Base-by-base conservation (phyloP, 2,888 invertebrate species). In the Oxyteleia sp. region DNA sequence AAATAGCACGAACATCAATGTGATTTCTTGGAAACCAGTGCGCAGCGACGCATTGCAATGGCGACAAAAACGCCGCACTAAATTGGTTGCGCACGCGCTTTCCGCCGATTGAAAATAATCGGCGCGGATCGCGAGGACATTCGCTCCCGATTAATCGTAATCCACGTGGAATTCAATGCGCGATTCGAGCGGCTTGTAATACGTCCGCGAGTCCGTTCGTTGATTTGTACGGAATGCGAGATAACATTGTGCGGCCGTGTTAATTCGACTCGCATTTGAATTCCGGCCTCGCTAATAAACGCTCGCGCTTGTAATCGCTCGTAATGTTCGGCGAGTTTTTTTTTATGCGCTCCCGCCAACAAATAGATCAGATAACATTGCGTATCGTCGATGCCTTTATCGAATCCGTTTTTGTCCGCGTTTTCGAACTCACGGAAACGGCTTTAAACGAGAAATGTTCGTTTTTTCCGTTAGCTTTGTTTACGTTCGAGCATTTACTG, bases 101-200 rank as follows among this genome's bases (percentile, higher is more conserved):
- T 78, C 53, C 63, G 61, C 68, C 75, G 18, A 53, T 69, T 47
- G 76, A 32, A 72, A 76, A 74, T 74, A 69, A 68, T 79, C 68
- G 47, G 63, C 68, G 49, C 55, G 32, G 26, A 78, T 72, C 81
- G 84, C 83, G 84, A 69, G 80, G 71, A 85, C 84, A 84, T 82
- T 86, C 85, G 87, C 85, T 85, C 81, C 84, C 87, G 87, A 87
- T 88, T 87, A 87, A 87, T 81, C 84, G 86, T 82, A 87, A 87
- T 85, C 82, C 78, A 71, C 75, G 78, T 80, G 86, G 86, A 85
- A 87, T 87, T 86, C 85, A 86, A 88, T 88, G 83, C 80, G 85
- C 78, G 83, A 85, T 85, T 80, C 75, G 63, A 55, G 78, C 51
- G 75, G 78, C 69, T 74, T 84, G 88, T 85, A 84, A 82, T 78